Evolutionary conservation across 2,797 vertebrate species (phyloP), one percentile per base, ranked within the genome.

Genomic region (Xenops minutus): DNA sequence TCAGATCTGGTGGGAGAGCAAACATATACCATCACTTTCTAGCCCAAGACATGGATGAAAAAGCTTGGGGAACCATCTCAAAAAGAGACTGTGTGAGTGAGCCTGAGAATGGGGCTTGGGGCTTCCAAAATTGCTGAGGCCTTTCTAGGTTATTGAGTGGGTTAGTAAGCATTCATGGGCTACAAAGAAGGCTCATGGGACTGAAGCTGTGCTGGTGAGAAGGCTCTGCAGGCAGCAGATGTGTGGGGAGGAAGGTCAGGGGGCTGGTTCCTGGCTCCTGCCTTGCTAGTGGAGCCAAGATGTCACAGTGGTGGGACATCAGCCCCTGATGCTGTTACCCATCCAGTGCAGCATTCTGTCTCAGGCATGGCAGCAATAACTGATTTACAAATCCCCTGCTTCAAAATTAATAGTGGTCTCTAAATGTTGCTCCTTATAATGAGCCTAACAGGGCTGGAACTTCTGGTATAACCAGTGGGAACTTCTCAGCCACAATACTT

Each of bases 11-110:
- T 63, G 67, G 46, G 24, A 84, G 21, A 72, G 89, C 43, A 24
- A 44, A 16, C 12, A 11, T 5, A 7, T 7, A 48, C 7, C 32
- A 41, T 51, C 6, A 2, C 48, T 75, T 81, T 36, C 8, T 62
- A 30, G 8, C 36, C 26, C 27, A 56, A 76, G 32, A n/a, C 19
- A 24, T 2, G 58, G 34, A n/a, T 1, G 12, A 7, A 46, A 39
- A 41, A 59, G 13, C 19, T 75, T 7, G 22, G 48, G 73, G 23
- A 62, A 32, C 9, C 13, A 10, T 49, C 37, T 79, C 46, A 44
- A 24, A 59, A 56, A 4, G 0, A 59, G 48, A 5, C 4, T 0
- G 10, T 9, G 55, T 14, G n/a, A 29, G n/a, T 13, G 29, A 48
- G n/a, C 39, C 23, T 27, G 39, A 46, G 46, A 43, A 20, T 12